Base-by-base conservation (phyloP, 2,888 invertebrate species). In the Sicus ferrugineus region DNA sequence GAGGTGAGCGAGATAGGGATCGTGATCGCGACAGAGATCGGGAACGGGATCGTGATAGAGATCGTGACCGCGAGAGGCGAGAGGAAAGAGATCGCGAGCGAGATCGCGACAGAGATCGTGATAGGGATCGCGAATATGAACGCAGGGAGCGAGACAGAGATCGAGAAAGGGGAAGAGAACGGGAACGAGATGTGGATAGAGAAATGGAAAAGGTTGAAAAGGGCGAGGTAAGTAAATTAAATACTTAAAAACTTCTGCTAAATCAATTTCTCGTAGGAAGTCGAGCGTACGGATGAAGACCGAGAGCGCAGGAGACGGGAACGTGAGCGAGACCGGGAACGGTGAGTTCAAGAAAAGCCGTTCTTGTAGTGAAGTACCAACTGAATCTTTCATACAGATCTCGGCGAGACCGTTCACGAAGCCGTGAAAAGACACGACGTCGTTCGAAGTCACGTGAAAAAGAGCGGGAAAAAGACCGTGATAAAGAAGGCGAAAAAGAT, bases 391-490 rank as follows among this genome's bases (percentile, higher is more conserved):
- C 38, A 63, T 67, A 3, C 14, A 76, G 75, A 64, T 52, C 70
- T 0, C 70, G 76, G 7, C 73, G 79, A 6, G 83, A 84, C 54
- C 81, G 84, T 38, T 79, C 83, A 52, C 79, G 85, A 69, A 76
- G 76, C 50, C 75, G 76, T 2, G 75, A 75, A 56, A 76, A 75
- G 67, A 90, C 90, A 4, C 87, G 90, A 28, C 90, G 91, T n/a
- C 86, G 90, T 69, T 90, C 90, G 1, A 84, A 89, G 76, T 88
- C 87, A 50, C 86, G 88, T 38, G 88, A 88, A 48, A 87, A 88
- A 26, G 76, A 76, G 26, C 68, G 75, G 16, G 75, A 75, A 87
- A 88, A 21, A 11, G 73, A 74, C 0, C 52, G 74, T 1, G 76
- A 76, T 1, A 70, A 70, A 9, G 73, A 73, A 4, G 67, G 73